Percentiles rank a stretch among this genome's conserved stretches.
phyloP scores from a whole-genome alignment of 2,888 invertebrate species.

The Cheilosia vernalis region DNA sequence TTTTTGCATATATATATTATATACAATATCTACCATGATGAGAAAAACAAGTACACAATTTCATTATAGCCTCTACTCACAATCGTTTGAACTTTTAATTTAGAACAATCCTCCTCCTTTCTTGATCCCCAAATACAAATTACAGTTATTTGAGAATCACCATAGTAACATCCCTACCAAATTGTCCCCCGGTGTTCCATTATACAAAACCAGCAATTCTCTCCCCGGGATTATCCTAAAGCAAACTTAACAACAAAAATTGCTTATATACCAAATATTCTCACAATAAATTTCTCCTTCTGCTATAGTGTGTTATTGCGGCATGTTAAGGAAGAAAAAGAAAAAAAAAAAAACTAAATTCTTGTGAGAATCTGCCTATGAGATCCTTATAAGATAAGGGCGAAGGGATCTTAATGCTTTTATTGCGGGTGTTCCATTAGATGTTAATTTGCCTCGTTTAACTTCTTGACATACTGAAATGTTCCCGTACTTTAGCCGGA shows the following conservation, averaged over 20 bases:
- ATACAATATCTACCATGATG: not conserved
- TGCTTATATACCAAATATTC: conserved; percentile 45
- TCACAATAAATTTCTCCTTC: conserved; percentile 55
- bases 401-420: conserved; percentile 61
- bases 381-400: conserved; percentile 46
- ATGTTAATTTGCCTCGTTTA: conserved; percentile 71
- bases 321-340: not conserved
- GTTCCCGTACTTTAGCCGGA: conserved; percentile 31
- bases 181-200: conserved; percentile 53
- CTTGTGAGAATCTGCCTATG: conserved; percentile 36
- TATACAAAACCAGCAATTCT: conserved; percentile 30
- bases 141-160: conserved; percentile 34
- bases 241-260: conserved; percentile 66
- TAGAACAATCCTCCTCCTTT: conserved; percentile 8
- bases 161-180: conserved; percentile 38
- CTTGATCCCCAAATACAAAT: conserved; percentile 59
- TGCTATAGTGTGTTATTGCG: conserved; percentile 5
- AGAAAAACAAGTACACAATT: conserved; percentile 28
- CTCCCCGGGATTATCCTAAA: conserved; percentile 35
- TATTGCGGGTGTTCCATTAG: conserved; percentile 61
- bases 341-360: conserved; percentile 20
- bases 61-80: conserved; percentile 18
- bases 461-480: conserved; percentile 67
- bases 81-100: conserved; percentile 49
- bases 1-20: not conserved